Evolutionary conservation across 2,888 invertebrate genomes (phyloP).

Genomic region (Eupithecia abbreviata): DNA sequence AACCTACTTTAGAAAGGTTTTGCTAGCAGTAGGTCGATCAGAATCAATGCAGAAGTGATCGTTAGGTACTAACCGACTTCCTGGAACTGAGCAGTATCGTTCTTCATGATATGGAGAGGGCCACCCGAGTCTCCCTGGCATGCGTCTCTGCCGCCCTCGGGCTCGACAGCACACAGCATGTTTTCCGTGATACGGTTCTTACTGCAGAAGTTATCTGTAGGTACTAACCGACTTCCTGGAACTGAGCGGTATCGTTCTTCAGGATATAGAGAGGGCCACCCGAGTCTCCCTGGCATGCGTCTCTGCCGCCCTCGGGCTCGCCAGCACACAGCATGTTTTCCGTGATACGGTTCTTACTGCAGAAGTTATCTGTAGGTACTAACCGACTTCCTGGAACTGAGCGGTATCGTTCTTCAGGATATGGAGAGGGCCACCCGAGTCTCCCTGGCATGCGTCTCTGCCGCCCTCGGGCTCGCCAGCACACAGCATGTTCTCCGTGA

Average conservation of each 20-base stretch:
- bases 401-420: constrained; percentile 78
- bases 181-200: constrained; percentile 89
- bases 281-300: constrained; percentile 93
- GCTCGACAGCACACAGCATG: constrained; percentile 91
- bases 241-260: constrained; percentile 74
- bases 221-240: constrained; percentile 85
- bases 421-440: constrained; percentile 91
- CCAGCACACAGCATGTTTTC: constrained; percentile 93
- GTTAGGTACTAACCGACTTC: constrained; percentile 82
- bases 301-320: constrained; percentile 87
- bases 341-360: constrained; percentile 86
- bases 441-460: constrained; percentile 92
- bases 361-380: constrained; percentile 46
- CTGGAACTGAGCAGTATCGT: constrained; percentile 74
- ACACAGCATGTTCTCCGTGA: constrained; percentile 91
- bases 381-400: constrained; percentile 85
- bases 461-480: constrained; percentile 89
- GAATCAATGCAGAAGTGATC: background rate
- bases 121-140: constrained; percentile 94
- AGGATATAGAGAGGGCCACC: constrained; percentile 89
- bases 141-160: constrained; percentile 89
- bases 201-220: background rate
- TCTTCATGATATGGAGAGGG: constrained; percentile 86
- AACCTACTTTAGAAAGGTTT: no score
- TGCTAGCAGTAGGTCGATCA: no score